Base-by-base conservation (phyloP, 2,888 invertebrate species). In the Camptogramma bilineatum region DNA sequence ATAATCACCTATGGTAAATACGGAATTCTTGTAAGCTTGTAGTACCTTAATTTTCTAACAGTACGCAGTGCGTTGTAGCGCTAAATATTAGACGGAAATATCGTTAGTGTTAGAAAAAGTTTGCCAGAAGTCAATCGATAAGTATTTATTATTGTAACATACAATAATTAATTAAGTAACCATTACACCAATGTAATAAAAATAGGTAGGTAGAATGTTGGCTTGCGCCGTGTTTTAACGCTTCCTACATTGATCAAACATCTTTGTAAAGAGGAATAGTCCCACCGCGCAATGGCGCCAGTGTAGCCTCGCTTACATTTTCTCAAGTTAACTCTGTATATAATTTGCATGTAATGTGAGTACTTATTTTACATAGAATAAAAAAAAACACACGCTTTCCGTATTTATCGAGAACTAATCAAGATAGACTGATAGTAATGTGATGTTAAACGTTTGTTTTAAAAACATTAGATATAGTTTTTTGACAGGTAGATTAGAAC, bases 1-100 rank as follows among this genome's bases (percentile, higher is more conserved):
- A 91, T 87, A 90, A 83, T 85, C 84, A 82, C 77, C 70, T 72
- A 86, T 78, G 82, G 87, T 86, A 90, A 90, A 90, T 87, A 90
- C 86, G 84, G 84, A 86, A 87, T 88, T 88, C 86, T 87, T 84
- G 86, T 85, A 80, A 84, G 83, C 80, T 81, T 74, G 75, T 78
- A 73, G 83, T 82, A 79, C 79, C 79, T 78, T 80, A 78, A 83
- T 78, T 79, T 80, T 73, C 77, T 84, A 84, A 85, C 83, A 82
- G 84, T 84, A 78, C 75, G 74, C 67, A 70, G 72, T 73, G 73
- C 74, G 75, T 71, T 64, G 75, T 66, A 51, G 58, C 46, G 54
- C 62, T 55, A 66, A 62, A 54, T 51, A 42, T 19, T 53, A 8
- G 48, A 24, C 28, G 51, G 47, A 47, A 62, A 21, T 62, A 58